Conservation (phyloP, 2,113 vertebrate species). For the Cnemophilus loriae region DNA sequence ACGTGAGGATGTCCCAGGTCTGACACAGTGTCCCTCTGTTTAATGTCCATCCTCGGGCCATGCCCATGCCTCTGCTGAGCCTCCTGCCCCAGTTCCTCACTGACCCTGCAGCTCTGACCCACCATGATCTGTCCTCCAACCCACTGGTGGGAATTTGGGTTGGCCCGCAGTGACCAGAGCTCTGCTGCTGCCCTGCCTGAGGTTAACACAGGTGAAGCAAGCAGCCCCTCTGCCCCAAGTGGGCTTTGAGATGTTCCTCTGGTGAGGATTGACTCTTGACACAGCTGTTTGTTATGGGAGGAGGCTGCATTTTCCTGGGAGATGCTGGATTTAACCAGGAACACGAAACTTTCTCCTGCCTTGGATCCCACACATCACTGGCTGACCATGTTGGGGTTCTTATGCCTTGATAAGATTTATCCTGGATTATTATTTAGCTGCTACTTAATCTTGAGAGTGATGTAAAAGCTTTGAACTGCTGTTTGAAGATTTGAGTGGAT, state of each 20-base stretch:
- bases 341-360: neutral
- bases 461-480: slow-evolving; percentile 28
- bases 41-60: neutral
- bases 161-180: neutral
- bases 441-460: slow-evolving; percentile 28
- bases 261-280: neutral
- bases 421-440: slow-evolving; percentile 39
- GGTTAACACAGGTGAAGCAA: neutral
- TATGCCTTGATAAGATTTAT: neutral
- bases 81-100: neutral
- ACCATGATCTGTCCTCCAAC: fast-evolving
- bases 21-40: neutral
- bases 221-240: neutral
- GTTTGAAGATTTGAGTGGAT: slow-evolving; percentile 1
- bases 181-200: neutral
- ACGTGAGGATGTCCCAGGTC: neutral
- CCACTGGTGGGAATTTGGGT: neutral
- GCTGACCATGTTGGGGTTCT: neutral
- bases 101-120: neutral
- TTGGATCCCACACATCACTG: neutral
- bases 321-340: neutral
- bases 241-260: neutral
- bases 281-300: neutral
- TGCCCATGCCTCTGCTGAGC: fast-evolving
- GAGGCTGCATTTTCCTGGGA: neutral